Percentiles rank a stretch among this genome's conserved stretches.
Conservation (phyloP, 2,797 vertebrate species). For the Oreonectes daqikongensis region DNA sequence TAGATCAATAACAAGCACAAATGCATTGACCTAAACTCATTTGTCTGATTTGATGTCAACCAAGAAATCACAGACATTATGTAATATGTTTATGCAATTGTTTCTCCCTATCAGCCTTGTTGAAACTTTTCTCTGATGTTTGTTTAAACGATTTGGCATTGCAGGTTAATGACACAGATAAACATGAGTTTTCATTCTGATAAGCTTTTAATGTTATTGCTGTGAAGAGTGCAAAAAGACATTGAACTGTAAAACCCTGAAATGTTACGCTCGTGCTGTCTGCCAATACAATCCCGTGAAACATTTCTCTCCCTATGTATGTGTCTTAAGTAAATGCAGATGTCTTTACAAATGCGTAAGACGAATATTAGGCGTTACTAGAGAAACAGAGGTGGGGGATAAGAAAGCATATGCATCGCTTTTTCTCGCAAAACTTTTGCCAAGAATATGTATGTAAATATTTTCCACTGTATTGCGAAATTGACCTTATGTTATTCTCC, state of each 20-base stretch:
- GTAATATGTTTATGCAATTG: neutral
- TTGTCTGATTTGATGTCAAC: neutral
- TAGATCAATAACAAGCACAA: neutral
- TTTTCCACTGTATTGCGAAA: constrained; percentile 38
- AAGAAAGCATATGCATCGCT: too few species aligned
- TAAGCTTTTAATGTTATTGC: neutral
- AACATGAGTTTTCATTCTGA: neutral
- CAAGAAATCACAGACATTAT: neutral
- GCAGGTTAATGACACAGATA: neutral
- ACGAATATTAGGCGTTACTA: neutral
- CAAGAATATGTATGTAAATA: constrained; percentile 15
- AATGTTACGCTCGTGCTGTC: neutral
- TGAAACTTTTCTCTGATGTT: neutral
- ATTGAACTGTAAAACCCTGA: neutral
- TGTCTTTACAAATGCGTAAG: constrained; percentile 17
- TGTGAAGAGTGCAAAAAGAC: constrained; percentile 14
- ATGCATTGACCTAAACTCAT: neutral
- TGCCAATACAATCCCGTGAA: constrained; percentile 21
- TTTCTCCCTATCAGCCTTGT: neutral
- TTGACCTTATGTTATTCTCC: constrained; percentile 12
- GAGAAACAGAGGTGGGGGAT: neutral
- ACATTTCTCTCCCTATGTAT: constrained; percentile 10
- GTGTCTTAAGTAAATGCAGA: constrained; percentile 28
- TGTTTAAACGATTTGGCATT: neutral
- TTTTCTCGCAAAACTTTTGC: too few species aligned